Conservation (phyloP, 2,113 vertebrate genomes). For the Acrocephalus arundinaceus region DNA sequence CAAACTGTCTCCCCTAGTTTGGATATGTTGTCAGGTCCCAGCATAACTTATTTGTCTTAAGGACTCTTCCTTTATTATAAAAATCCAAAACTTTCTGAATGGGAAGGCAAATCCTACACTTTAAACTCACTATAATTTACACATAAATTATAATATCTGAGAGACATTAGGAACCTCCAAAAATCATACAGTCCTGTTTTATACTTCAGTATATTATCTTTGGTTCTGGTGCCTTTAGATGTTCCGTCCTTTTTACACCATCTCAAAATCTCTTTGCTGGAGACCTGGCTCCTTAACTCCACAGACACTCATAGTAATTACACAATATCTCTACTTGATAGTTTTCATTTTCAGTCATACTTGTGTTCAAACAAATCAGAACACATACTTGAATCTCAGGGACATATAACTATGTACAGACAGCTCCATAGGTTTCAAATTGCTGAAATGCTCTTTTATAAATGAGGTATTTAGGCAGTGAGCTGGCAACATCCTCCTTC, state of each 20-base stretch:
- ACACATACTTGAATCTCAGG: not conserved
- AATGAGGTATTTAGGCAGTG: not conserved
- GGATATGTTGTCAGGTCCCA: not conserved
- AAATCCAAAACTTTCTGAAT: not conserved
- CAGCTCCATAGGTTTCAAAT: not conserved
- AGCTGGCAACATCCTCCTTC: not conserved
- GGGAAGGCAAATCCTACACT: not conserved
- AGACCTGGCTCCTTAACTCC: not conserved
- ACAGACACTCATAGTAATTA: not conserved
- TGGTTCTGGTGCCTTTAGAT: not conserved
- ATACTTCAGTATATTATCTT: not conserved
- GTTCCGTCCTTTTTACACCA: not conserved
- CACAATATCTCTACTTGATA: not conserved
- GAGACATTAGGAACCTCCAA: not conserved
- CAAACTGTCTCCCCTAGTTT: not conserved
- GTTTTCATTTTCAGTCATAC: not conserved
- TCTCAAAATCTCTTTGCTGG: not conserved
- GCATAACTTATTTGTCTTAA: not conserved
- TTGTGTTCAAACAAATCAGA: not conserved
- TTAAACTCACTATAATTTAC: not conserved
- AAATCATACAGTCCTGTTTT: not conserved
- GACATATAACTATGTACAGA: not conserved
- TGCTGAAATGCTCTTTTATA: not conserved
- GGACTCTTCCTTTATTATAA: not conserved
- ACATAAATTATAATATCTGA: not conserved